phyloP scores from a whole-genome alignment of 1,140 invertebrate species.

The Aphidius ervi region DNA sequence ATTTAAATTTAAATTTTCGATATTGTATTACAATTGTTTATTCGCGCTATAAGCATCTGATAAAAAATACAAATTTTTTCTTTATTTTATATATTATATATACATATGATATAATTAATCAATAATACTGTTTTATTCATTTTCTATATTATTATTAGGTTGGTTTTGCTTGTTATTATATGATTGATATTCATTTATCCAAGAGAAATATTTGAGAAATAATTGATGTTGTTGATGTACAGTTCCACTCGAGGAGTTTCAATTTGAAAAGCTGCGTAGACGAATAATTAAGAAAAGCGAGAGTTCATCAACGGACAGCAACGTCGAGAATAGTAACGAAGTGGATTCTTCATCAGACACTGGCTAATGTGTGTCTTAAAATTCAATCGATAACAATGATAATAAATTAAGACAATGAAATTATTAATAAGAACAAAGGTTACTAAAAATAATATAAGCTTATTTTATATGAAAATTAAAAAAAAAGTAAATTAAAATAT shows the following conservation, averaged over 20 bases:
- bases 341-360: conserved; percentile 54
- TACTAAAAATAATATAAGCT: conserved; percentile 10
- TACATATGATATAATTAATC: too few species aligned
- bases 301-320: conserved; percentile 55
- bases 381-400: conserved; percentile 4
- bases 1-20: too few species aligned
- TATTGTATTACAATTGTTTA: too few species aligned
- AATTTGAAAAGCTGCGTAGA: conserved; percentile 46
- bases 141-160: too few species aligned
- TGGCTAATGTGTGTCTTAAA: conserved; percentile 32
- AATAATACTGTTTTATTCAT: too few species aligned
- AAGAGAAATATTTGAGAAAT: too few species aligned
- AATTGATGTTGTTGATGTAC: conserved; percentile 36
- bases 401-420: conserved; percentile 5
- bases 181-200: too few species aligned
- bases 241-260: conserved; percentile 50
- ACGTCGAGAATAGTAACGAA: conserved; percentile 52
- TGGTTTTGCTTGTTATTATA: too few species aligned
- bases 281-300: conserved; percentile 51
- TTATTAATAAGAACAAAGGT: conserved; percentile 10
- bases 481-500: background rate
- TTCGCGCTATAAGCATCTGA: too few species aligned
- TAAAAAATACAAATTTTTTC: too few species aligned
- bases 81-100: too few species aligned
- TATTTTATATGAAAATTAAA: conserved; percentile 3